phyloP scores from a whole-genome alignment of 2,888 invertebrate species.

The Prenolepis imparis region DNA sequence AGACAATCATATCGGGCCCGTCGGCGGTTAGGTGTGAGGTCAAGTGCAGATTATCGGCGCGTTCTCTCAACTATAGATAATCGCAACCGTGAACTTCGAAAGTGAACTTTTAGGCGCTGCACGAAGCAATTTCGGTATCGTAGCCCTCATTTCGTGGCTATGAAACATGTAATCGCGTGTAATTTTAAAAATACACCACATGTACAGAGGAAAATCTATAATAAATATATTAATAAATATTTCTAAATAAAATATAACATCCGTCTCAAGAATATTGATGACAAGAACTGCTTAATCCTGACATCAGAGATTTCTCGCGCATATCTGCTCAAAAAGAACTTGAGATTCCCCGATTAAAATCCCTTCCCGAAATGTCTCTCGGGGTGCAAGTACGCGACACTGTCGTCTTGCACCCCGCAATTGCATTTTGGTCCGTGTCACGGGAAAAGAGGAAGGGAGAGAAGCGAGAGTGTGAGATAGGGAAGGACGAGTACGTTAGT shows the following conservation, averaged over 20 bases:
- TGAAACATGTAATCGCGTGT: not conserved
- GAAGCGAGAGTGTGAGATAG: slow-evolving; percentile 45
- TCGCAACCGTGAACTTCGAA: slow-evolving; percentile 31
- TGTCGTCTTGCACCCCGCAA: slow-evolving; percentile 34
- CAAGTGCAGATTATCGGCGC: slow-evolving; percentile 38
- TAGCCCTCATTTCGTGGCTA: not conserved
- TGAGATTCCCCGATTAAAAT: not conserved
- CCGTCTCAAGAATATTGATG: not conserved
- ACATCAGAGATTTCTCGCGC: not conserved
- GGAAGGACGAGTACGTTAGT: slow-evolving; percentile 70
- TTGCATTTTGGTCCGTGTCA: slow-evolving; percentile 44
- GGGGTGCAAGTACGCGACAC: not conserved
- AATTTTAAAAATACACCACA: not conserved
- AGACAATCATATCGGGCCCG: slow-evolving; percentile 34
- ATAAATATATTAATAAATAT: too few species aligned
- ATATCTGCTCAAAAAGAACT: not conserved
- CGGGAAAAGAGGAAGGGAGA: slow-evolving; percentile 46
- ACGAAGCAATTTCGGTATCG: not conserved
- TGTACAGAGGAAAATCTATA: too few species aligned
- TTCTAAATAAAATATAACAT: too few species aligned
- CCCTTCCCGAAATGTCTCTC: not conserved
- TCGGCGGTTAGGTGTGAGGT: slow-evolving; percentile 23
- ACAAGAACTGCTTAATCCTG: not conserved
- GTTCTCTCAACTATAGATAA: slow-evolving; percentile 17
- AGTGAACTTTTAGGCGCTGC: not conserved